Evolutionary conservation across 2,113 vertebrate genomes (phyloP), one percentile per base, ranked within the genome.

Genomic region (Myotis lucifugus): DNA sequence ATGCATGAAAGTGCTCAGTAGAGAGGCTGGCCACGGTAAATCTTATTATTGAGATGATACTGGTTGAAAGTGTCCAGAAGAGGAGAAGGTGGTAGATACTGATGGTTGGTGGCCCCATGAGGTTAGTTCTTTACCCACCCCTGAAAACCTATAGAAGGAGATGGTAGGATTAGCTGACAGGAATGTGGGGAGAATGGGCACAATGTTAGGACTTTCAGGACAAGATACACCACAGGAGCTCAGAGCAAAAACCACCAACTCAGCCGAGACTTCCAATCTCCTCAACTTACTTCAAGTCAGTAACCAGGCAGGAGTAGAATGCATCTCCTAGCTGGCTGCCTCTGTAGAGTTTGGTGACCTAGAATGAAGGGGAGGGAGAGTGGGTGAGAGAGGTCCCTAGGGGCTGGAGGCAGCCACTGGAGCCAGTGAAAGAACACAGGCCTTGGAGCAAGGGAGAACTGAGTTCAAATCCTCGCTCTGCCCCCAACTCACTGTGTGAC

Each of bases 271-370:
- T 42, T 64, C 42, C 13, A 27, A 17, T 59, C 67, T 37, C 46
- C 50, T 42, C 37, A 18, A 88, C 98, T 96, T 85, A 99, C 98
- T 97, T 99, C 90, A 98, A 79, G 85, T 95, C 48, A 0, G 98
- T 98, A 93, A 98, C 89, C 3, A 69, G 95, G 97, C 98, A 99
- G 93, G 54, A 97, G 67, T 70, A 96, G 96, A 98, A 99, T 7
- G 56, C 83, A 1, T 96, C 97, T 34, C 6, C 77, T 48, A 99
- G 94, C 29, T 94, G 27, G 42, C 98, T 99, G 32, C 91, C 76
- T 1, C 0, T 61, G 74, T 98, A 99, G 14, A 99, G 88, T 2
- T 46, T 69, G 79, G 98, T 98, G 12, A 98, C 77, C 98, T 99
- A 89, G 52, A 98, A 97, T 13, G 6, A 84, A 93, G 66, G 69